Base-by-base conservation (phyloP, 2,113 vertebrate genomes). In the Podiceps cristatus region DNA sequence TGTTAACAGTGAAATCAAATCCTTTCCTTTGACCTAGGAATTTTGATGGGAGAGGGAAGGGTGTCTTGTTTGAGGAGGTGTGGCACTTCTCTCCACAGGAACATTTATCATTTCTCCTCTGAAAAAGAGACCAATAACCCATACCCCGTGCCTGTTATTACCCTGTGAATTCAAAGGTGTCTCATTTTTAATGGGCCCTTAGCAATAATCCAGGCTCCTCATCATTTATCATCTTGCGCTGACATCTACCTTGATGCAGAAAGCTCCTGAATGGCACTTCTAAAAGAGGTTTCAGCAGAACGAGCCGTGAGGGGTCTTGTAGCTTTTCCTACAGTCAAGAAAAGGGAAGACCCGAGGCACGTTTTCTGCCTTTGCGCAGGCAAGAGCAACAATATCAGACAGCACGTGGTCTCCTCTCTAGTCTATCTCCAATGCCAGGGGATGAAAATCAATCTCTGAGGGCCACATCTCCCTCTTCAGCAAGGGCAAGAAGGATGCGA, bases 1-100 rank as follows among this genome's bases (percentile, higher is more conserved):
- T 66, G 89, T 86, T 96, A 96, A 95, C 97, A 97, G 94, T 83
- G 86, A 97, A 97, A 98, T 94, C 86, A 97, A 96, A 95, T 33
- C 92, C 64, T 87, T 96, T 63, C 83, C 86, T 96, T 94, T 78
- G 73, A 96, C 94, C 67, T 33, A 84, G 94, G 95, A 97, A 97
- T 93, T 90, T 97, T 81, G 96, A 97, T 92, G 89, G 95, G 78
- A 91, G 88, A 91, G 68, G 53, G 87, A 88, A 86, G 42, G 40
- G 58, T 82, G 78, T n/a, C 95, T 91, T 35, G 78, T 84, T 83
- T 44, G 25, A 64, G 62, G 94, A 82, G 95, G 92, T 72, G 93
- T 90, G 94, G 91, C 71, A 13, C 69, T 85, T 96, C 93, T 95
- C 96, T 98, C 86, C 15, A 8, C 84, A 59, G 80, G 78, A 75